Conservation (phyloP, 2,113 vertebrate genomes). For the Syngnathus scovelli region DNA sequence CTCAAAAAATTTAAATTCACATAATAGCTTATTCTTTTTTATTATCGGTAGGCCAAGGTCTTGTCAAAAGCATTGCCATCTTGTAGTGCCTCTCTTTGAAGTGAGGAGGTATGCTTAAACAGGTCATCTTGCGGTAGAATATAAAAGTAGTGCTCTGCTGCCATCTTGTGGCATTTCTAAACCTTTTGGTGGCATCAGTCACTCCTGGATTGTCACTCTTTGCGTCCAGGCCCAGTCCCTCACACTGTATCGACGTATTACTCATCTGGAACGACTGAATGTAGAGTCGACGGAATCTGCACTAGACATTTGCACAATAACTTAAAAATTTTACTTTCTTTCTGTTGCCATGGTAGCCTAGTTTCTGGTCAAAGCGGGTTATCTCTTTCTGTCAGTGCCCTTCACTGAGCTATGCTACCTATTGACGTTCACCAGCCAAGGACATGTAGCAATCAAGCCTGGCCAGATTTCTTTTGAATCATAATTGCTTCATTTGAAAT, state of each 20-base stretch:
- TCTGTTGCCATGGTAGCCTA: background rate
- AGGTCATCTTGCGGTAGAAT: background rate
- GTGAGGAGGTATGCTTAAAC: background rate
- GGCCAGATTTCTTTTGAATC: constrained; percentile 13
- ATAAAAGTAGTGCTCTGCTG: background rate
- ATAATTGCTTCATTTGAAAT: constrained; percentile 48
- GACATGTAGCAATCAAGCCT: constrained; percentile 32
- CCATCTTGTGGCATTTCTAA: background rate
- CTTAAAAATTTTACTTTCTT: background rate
- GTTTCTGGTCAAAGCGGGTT: constrained; percentile 15
- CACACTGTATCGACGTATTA: background rate
- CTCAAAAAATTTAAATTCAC: background rate
- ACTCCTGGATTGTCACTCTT: background rate
- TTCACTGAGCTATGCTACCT: constrained; percentile 4
- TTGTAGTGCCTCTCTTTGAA: background rate
- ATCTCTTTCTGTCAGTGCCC: constrained; percentile 7
- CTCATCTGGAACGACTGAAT: background rate
- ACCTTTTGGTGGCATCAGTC: background rate
- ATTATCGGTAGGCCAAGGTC: background rate
- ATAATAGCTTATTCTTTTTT: background rate
- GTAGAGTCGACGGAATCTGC: background rate
- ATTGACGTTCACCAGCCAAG: constrained; percentile 21
- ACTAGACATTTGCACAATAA: background rate
- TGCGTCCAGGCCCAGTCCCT: background rate
- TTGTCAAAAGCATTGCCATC: background rate